Base-by-base conservation (phyloP, 2,797 vertebrate genomes). In the Poecilia velifera region DNA sequence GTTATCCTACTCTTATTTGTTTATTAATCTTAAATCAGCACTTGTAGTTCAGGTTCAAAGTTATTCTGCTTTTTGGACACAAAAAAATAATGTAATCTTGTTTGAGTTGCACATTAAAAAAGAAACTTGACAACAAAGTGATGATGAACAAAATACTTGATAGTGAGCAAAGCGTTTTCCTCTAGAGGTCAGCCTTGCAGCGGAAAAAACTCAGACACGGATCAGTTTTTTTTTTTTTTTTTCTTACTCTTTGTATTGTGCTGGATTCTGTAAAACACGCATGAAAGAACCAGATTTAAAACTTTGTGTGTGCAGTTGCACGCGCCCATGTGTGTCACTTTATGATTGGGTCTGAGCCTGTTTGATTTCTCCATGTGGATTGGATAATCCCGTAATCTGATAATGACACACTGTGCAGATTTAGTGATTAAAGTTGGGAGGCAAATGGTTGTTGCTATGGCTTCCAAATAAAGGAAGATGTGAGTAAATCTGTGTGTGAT, bases 301-400 rank as follows among this genome's bases (percentile, higher is more conserved):
- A 59, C 55, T 72, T 34, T 66, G 68, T 75, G 82, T 71, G 77
- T 51, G 62, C 31, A 49, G 46, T 20, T 9, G 36, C 18, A 28
- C 4, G 53, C 7, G 43, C 71, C 74, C n/a, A 41, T 41, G 28
- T 68, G 55, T 77, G 76, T 72, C 53, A 72, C 74, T 72, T 72
- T 85, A 62, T 78, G 81, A 89, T 72, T 89, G 82, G 86, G 78
- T 82, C 70, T 8, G 25, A 76, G 77, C 83, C 82, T 84, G 83
- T 93, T 90, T 94, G 85, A 93, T 93, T 91, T 92, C 86, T 93
- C 90, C 79, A 68, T 85, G 91, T 90, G 87, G 89, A 90, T 84
- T 85, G 93, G 92, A 92, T 95, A 94, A 96, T 95, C 93, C 90
- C 73, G 86, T 96, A 95, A 96, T 96, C 95, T 96, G 90, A 94